These are phyloP conservation scores for Boloria euphrosyne DNA, from an alignment of 2,888 invertebrate genomes.

Conservation along the genomic window DNA sequence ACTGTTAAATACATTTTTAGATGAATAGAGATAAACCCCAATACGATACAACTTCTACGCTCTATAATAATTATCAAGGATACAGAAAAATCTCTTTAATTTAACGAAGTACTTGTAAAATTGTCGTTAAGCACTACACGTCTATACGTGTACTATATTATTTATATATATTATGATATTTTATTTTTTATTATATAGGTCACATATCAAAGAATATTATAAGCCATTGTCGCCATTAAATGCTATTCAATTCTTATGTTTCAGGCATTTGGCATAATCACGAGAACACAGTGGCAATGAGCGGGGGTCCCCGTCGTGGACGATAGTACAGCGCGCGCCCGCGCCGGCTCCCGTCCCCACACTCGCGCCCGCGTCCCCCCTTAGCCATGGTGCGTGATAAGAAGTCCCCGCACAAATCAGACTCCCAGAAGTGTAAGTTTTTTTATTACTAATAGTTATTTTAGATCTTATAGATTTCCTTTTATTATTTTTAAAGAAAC, in stretches of 20 bases:
- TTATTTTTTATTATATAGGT: too few relatives aligned
- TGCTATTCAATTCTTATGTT: conserved; percentile 6
- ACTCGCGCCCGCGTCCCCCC: conserved; percentile 51
- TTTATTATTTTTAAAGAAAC: not conserved
- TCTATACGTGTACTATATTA: too few relatives aligned
- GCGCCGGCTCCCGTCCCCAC: conserved; percentile 51
- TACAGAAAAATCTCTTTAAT: too few relatives aligned
- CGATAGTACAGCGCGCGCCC: conserved; percentile 76
- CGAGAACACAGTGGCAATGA: conserved; percentile 71
- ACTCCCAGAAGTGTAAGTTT: conserved; percentile 76
- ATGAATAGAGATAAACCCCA: too few relatives aligned
- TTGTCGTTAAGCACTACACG: too few relatives aligned
- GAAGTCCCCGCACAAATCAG: conserved; percentile 75
- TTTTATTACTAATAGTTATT: too few relatives aligned
- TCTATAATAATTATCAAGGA: too few relatives aligned
- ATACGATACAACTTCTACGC: too few relatives aligned
- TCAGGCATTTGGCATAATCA: conserved; percentile 78
- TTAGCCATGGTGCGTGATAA: conserved; percentile 78
- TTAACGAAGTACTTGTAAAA: too few relatives aligned
- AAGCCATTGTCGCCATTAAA: not conserved
- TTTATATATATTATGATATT: too few relatives aligned
- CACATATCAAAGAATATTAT: too few relatives aligned
- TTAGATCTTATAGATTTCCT: conserved; percentile 36
- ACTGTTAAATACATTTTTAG: too few relatives aligned
- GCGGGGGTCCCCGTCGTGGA: conserved; percentile 62